Evolutionary conservation across 2,888 invertebrate genomes (phyloP).

Genomic region (Iphiclides podalirius): DNA sequence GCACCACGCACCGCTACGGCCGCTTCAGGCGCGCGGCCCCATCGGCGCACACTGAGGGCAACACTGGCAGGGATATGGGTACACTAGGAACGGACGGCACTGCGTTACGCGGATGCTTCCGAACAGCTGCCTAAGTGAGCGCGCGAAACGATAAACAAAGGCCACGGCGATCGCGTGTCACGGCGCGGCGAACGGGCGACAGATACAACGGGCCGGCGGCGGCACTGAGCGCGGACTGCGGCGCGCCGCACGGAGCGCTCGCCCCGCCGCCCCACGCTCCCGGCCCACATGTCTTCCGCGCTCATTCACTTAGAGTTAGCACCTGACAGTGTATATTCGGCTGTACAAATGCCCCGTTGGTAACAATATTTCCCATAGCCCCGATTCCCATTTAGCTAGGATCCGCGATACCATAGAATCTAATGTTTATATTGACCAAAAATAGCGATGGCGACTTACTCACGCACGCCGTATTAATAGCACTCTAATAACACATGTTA

Average conservation of each 20-base stretch:
- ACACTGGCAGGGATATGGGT: slow-evolving; percentile 5
- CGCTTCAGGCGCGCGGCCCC: slow-evolving; percentile 60
- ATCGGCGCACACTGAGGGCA: slow-evolving; percentile 42
- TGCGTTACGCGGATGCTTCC: slow-evolving; percentile 28
- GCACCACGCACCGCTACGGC: slow-evolving; percentile 49
- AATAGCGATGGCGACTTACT: slow-evolving; percentile 13
- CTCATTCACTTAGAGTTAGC: slow-evolving; percentile 41
- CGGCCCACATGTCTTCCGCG: slow-evolving; percentile 38
- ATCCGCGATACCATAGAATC: slow-evolving; percentile 5
- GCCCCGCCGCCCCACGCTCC: slow-evolving; percentile 32
- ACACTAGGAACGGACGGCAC: slow-evolving; percentile 25
- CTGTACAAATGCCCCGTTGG: slow-evolving; percentile 27
- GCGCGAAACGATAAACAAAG: slow-evolving; percentile 70
- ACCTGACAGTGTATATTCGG: slow-evolving; percentile 39
- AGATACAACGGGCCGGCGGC: slow-evolving; percentile 57
- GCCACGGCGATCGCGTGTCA: slow-evolving; percentile 51
- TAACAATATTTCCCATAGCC: slow-evolving; percentile 14
- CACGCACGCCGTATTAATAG: slow-evolving; percentile 8
- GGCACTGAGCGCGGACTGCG: slow-evolving; percentile 45
- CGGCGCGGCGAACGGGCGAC: slow-evolving; percentile 35
- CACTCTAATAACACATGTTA: slow-evolving; percentile 7
- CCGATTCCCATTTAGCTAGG: slow-evolving; percentile 3
- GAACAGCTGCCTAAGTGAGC: slow-evolving; percentile 46
- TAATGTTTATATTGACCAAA: slow-evolving; percentile 13
- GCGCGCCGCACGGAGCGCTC: slow-evolving; percentile 38